These are phyloP conservation scores for Caenorhabditis afra DNA, from an alignment of 2,888 invertebrate species.

Conservation along the genomic window DNA sequence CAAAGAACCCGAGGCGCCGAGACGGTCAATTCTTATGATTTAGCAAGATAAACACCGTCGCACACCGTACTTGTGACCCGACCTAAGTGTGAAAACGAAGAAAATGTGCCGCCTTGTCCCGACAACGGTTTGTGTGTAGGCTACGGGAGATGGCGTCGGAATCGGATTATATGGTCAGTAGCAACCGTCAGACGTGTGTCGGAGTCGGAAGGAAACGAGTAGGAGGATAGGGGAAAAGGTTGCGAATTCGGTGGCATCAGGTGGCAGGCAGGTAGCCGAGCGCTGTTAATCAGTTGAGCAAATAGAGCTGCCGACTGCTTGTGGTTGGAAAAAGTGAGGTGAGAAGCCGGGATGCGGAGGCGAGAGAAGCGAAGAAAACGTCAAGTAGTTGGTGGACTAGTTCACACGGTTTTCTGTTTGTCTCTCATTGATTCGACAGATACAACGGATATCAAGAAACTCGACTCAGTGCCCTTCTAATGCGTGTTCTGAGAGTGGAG, in stretches of 20 bases:
- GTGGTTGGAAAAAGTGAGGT: conserved; percentile 41
- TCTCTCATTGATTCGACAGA: conserved; percentile 33
- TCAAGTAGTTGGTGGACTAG: conserved; percentile 48
- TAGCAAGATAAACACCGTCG: conserved; percentile 57
- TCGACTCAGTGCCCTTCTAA: no score
- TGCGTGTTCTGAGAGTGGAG: no score
- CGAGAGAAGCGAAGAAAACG: conserved; percentile 21
- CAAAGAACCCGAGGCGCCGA: conserved; percentile 51
- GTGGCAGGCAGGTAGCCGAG: conserved; percentile 38
- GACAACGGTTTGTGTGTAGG: conserved; percentile 35
- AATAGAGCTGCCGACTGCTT: conserved; percentile 42
- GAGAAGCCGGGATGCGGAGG: conserved; percentile 53
- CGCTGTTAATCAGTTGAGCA: conserved; percentile 60
- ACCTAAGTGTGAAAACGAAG: conserved; percentile 47
- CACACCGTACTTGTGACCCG: conserved; percentile 59
- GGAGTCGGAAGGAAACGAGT: conserved; percentile 32
- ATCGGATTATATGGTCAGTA: conserved; percentile 49
- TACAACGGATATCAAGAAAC: conserved; percentile 11
- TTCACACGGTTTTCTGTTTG: conserved; percentile 46
- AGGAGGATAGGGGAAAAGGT: conserved; percentile 21
- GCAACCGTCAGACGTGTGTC: conserved; percentile 7
- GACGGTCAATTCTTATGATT: conserved; percentile 55
- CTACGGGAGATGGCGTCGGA: conserved; percentile 4
- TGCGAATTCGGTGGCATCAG: conserved; percentile 49
- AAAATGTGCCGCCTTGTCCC: conserved; percentile 7